A percentile compares a stretch with the other conserved stretches of the same genome.
Evolutionary conservation across 2,113 vertebrate genomes (phyloP).

Genomic region (Mustelus asterias): DNA sequence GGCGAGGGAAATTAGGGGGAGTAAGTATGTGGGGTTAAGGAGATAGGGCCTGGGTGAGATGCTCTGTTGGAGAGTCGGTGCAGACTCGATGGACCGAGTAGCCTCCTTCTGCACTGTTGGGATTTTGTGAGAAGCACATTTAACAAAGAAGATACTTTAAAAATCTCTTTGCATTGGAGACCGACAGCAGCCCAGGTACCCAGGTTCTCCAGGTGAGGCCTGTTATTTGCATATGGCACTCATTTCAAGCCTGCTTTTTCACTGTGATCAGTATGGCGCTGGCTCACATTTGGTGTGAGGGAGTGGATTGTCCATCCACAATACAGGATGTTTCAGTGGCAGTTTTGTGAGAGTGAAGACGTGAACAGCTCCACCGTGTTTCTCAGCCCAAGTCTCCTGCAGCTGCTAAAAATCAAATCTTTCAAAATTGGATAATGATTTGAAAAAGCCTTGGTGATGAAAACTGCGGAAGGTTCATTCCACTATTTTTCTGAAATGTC

Average conservation of each 20-base stretch:
- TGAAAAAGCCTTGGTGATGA: too few species aligned
- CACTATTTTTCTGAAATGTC: background rate
- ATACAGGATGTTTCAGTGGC: background rate
- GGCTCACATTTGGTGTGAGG: background rate
- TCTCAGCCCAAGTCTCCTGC: background rate
- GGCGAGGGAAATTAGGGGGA: too few species aligned
- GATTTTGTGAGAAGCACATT: too few species aligned
- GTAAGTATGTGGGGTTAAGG: too few species aligned
- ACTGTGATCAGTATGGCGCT: background rate
- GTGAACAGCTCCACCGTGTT: background rate
- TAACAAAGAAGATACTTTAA: too few species aligned
- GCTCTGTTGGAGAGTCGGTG: too few species aligned
- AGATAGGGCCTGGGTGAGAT: too few species aligned
- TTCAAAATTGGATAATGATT: background rate
- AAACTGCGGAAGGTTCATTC: background rate
- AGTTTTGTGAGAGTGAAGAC: background rate
- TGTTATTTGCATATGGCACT: background rate
- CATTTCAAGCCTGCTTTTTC: background rate
- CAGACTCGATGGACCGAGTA: too few species aligned
- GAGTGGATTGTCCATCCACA: background rate
- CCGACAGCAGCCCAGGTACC: background rate
- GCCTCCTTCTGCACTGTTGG: too few species aligned
- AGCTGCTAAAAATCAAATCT: background rate
- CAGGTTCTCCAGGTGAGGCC: background rate
- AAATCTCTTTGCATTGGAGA: background rate